A percentile compares a stretch with the other conserved stretches of the same genome.
Conservation (phyloP, 1,140 invertebrate species). For the Agrypnia vestita region DNA sequence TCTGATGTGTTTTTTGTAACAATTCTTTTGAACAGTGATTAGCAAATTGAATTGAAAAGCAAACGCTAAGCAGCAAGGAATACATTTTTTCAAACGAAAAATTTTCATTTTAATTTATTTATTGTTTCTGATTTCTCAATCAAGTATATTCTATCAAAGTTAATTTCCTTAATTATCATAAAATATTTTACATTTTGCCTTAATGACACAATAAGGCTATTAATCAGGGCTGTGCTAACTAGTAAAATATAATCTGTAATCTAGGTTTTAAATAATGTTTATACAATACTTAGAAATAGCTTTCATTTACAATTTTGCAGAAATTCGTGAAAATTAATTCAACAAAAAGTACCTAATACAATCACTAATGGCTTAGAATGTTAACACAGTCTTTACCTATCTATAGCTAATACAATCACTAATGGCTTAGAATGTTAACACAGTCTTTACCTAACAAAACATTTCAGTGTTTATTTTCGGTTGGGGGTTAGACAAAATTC, state of each 20-base stretch:
- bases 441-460: slow-evolving; percentile 2
- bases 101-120: background rate
- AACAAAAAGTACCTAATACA: background rate
- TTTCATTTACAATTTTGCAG: too few relatives aligned
- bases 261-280: too few relatives aligned
- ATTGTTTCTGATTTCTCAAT: background rate
- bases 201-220: too few relatives aligned
- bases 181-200: too few relatives aligned
- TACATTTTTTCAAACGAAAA: background rate
- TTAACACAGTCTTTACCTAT: slow-evolving; percentile 2
- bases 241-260: too few relatives aligned
- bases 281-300: too few relatives aligned
- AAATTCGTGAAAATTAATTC: too few relatives aligned
- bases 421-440: slow-evolving; percentile 3
- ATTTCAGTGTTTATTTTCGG: background rate
- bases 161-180: too few relatives aligned
- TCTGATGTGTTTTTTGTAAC: too few relatives aligned
- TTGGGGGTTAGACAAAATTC: slow-evolving; percentile 15
- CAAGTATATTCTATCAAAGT: too few relatives aligned
- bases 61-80: background rate
- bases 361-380: slow-evolving; percentile 2
- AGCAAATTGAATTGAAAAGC: background rate
- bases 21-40: too few relatives aligned
- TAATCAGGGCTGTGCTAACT: too few relatives aligned
- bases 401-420: background rate